Percentiles rank a stretch among this genome's conserved stretches.
These are phyloP conservation scores for Hypocryptadius cinnamomeus DNA, from an alignment of 2,113 vertebrate species.

Conservation along the genomic window DNA sequence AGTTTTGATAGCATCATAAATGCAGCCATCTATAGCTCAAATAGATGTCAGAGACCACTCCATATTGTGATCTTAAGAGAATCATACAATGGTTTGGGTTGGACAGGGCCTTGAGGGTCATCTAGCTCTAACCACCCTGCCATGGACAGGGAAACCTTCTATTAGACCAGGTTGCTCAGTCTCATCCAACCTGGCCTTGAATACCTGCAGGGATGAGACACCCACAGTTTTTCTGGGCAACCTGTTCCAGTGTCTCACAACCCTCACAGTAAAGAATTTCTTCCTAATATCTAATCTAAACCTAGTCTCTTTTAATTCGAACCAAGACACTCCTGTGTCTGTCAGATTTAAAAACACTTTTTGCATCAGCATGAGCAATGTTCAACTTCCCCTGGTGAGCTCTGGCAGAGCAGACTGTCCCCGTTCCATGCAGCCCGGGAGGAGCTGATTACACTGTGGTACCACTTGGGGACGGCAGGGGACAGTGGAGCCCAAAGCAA, in stretches of 20 bases:
- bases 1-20: background rate
- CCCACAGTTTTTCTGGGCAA: background rate
- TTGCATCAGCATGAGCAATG: background rate
- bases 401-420: background rate
- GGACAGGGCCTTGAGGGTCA: background rate
- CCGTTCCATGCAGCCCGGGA: rapidly evolving
- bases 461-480: background rate
- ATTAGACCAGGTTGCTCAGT: background rate
- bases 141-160: background rate
- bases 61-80: background rate
- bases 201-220: background rate
- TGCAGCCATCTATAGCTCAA: background rate
- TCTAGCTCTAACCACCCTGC: background rate
- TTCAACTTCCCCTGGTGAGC: background rate
- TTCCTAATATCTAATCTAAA: background rate
- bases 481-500: background rate
- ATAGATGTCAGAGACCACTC: background rate
- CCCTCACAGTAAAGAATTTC: background rate
- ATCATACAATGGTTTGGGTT: background rate
- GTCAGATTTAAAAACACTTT: background rate
- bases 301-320: background rate
- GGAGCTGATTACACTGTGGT: background rate
- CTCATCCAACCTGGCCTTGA: background rate
- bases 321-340: background rate
- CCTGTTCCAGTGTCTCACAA: background rate